Evolutionary conservation across 30 jellyfish, hydroid and myxozoan species (phyloP), one percentile per base, ranked within the genome.

Genomic region (Kudoa iwatai): DNA sequence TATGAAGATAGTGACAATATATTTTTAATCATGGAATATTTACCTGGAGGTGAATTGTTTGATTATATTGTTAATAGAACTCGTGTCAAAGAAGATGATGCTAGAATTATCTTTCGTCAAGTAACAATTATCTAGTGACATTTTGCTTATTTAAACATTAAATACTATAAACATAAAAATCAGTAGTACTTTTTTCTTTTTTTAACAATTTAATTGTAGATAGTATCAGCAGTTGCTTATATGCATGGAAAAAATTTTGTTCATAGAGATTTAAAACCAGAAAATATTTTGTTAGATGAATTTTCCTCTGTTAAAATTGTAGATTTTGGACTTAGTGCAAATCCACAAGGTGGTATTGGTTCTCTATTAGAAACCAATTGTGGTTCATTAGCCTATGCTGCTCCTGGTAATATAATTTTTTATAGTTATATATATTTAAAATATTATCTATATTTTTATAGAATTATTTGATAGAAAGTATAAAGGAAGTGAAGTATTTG

Each of bases 371-470:
- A 61, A 32, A 69, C 91, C 7, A 54, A 83, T 35, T 69, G 91
- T 50, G 91, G 91, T 19, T 69, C 91, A 4, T 83, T 84, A 3
- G 91, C 91, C 32, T 69, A 69, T 40, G 91, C 91, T 19, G 91
- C 91, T 0, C 91, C 91, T 32, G 91, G 91, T 59, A 53, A 2
- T n/a, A n/a, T n/a, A n/a, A n/a, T n/a, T n/a, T n/a, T n/a, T n/a
- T n/a, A n/a, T n/a, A n/a, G n/a, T n/a, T n/a, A n/a, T n/a, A n/a
- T n/a, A n/a, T n/a, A n/a, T n/a, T n/a, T n/a, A n/a, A n/a, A n/a
- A n/a, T n/a, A n/a, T n/a, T n/a, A n/a, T n/a, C n/a, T n/a, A n/a
- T n/a, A n/a, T n/a, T n/a, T n/a, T n/a, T n/a, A n/a, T n/a, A n/a
- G n/a, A n/a, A n/a, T n/a, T n/a, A n/a, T n/a, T n/a, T n/a, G n/a